Percentiles rank a stretch among this genome's conserved stretches.
Conservation (phyloP, 1,140 invertebrate genomes). For the Eubasilissa regina region DNA sequence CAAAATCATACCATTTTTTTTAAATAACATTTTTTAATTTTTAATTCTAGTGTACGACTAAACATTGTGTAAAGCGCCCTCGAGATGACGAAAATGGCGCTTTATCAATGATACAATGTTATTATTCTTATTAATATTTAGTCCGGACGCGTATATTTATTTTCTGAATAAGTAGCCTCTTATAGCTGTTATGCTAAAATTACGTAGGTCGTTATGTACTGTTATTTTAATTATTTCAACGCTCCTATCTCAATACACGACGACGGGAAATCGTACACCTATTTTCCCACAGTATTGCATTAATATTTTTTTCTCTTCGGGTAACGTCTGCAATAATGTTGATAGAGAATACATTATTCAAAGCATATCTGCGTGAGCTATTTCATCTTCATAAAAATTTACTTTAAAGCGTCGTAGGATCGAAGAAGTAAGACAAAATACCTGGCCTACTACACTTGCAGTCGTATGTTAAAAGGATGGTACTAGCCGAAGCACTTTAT, state of each 20-base stretch:
- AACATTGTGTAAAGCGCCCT: too few relatives aligned
- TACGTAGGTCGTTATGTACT: background rate
- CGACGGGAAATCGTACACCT: background rate
- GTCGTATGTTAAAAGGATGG: background rate
- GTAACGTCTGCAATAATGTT: background rate
- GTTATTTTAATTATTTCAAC: background rate
- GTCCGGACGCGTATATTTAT: too few relatives aligned
- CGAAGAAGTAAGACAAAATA: background rate
- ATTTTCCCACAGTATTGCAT: slow-evolving; percentile 4
- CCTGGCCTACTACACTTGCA: background rate
- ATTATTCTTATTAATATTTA: too few relatives aligned
- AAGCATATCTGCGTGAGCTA: too few relatives aligned
- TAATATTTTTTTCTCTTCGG: background rate
- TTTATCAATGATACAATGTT: too few relatives aligned
- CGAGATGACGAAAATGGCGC: too few relatives aligned
- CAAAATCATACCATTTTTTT: too few relatives aligned
- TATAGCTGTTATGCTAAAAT: background rate
- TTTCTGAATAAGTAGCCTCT: too few relatives aligned
- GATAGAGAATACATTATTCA: background rate
- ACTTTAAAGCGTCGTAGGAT: too few relatives aligned
- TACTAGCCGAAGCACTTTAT: slow-evolving; percentile 4
- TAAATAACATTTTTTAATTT: too few relatives aligned
- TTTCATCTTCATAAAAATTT: too few relatives aligned
- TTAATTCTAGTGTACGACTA: too few relatives aligned
- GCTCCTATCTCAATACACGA: background rate